Conservation (phyloP, 53 echinoderm and acorn worm genomes). For the Echinarachnius parma region DNA sequence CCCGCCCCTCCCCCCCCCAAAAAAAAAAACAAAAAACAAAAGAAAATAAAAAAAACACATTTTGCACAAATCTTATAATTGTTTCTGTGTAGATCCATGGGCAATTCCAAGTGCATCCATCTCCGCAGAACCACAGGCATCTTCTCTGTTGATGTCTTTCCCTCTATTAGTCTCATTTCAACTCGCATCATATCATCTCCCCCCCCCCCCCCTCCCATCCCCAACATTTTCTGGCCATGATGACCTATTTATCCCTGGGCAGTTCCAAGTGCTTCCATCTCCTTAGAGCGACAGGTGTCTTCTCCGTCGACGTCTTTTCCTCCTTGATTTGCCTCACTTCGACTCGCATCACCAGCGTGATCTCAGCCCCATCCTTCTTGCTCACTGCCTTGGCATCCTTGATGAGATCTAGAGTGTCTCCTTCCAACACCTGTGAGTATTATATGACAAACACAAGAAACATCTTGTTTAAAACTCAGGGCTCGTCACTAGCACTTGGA, state of each 20-base stretch:
- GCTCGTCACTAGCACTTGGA: not conserved
- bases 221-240: too few relatives aligned
- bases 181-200: slow-evolving; percentile 65
- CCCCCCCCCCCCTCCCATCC: slow-evolving; percentile 3
- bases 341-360: slow-evolving; percentile 65
- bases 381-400: slow-evolving; percentile 31
- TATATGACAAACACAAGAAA: not conserved
- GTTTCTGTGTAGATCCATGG: too few relatives aligned
- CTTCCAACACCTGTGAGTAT: slow-evolving; percentile 61
- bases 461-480: too few relatives aligned
- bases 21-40: too few relatives aligned
- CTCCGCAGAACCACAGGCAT: slow-evolving; percentile 65
- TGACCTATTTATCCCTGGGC: slow-evolving; percentile 15
- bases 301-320: slow-evolving; percentile 64
- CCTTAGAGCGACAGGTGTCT: slow-evolving; percentile 58
- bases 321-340: slow-evolving; percentile 52
- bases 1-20: too few relatives aligned
- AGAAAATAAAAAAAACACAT: too few relatives aligned
- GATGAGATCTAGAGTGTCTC: slow-evolving; percentile 70
- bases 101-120: slow-evolving; percentile 70
- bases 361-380: slow-evolving; percentile 13
- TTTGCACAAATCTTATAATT: too few relatives aligned
- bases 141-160: slow-evolving; percentile 61
- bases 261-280: slow-evolving; percentile 77
- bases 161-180: slow-evolving; percentile 52